phyloP scores from a whole-genome alignment of 2,113 vertebrate species.

The Campylomormyrus numenius region DNA sequence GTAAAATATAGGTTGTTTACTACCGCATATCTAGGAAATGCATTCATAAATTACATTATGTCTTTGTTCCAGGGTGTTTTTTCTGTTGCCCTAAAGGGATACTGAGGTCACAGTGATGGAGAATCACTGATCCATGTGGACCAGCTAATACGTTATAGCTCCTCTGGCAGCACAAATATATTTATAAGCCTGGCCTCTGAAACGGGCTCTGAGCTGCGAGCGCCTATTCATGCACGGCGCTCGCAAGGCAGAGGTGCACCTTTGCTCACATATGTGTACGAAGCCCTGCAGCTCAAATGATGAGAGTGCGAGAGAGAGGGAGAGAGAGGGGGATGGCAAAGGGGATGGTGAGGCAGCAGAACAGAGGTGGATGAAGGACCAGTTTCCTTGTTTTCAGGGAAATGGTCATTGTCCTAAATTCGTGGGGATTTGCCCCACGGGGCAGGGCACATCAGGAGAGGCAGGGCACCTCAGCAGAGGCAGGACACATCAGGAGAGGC shows the following conservation, averaged over 20 bases:
- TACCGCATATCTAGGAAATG: not conserved
- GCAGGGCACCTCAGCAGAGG: not conserved
- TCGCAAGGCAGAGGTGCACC: not conserved
- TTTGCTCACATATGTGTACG: not conserved
- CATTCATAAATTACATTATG: not conserved
- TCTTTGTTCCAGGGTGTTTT: not conserved
- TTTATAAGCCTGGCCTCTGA: conserved; percentile 9
- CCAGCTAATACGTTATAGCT: not conserved
- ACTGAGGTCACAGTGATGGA: not conserved
- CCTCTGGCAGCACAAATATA: not conserved
- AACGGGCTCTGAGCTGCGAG: not conserved
- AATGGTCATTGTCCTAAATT: not conserved
- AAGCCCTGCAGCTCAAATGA: not conserved
- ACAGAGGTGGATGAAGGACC: not conserved
- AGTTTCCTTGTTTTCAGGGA: not conserved
- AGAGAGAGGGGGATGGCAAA: not conserved
- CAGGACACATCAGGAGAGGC: not conserved
- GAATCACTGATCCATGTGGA: not conserved
- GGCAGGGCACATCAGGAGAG: not conserved
- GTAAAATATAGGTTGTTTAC: not conserved
- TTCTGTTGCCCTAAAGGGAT: not conserved
- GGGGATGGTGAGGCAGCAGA: not conserved
- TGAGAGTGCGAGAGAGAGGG: not conserved
- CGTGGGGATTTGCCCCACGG: not conserved
- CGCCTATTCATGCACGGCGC: not conserved